Evolutionary conservation across 2,888 invertebrate genomes (phyloP), one percentile per base, ranked within the genome.

Genomic region (Sinohyriopsis cumingii): DNA sequence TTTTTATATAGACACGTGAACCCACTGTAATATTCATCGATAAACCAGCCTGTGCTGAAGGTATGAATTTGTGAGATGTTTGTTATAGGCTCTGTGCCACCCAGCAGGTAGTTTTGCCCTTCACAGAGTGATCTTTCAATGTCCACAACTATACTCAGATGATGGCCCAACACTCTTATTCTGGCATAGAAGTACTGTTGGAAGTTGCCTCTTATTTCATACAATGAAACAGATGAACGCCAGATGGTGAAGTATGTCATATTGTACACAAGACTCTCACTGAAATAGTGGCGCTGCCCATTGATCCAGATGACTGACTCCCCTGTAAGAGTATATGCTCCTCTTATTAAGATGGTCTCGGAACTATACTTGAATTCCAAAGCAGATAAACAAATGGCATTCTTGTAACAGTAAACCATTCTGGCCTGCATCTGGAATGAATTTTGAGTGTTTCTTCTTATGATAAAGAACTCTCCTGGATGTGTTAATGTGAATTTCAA

Each of bases 391-490:
- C 81, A 81, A 3, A 76, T 54, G 0, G 76, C 53, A 9, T 65
- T 59, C 9, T 68, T 66, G 28, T 69, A 71, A 61, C 81, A 81
- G 61, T 69, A 66, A 3, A 65, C 68, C 15, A 68, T 67, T 56
- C 76, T 64, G 18, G 70, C 22, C 53, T 78, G 78, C 3, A 78
- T 62, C 53, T 70, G 68, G 18, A 75, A 61, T 33, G 53, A 60
- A 19, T 57, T 20, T 15, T 54, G 45, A 5, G 54, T 59, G 3
- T 33, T 12, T 22, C 65, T 57, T 53, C 60, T 71, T 20, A 76
- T 18, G 24, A 77, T 3, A 20, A 68, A 75, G 56, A 66, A 73
- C 59, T 80, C 79, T n/a, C 78, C 81, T 15, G 69, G 55, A 59
- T 73, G 56, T 7, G 59, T 69, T 22, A 81, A 64, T 24, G 65